A percentile compares a stretch with the other conserved stretches of the same genome.
phyloP scores from a whole-genome alignment of 2,113 vertebrate species.

The Delphinus delphis region DNA sequence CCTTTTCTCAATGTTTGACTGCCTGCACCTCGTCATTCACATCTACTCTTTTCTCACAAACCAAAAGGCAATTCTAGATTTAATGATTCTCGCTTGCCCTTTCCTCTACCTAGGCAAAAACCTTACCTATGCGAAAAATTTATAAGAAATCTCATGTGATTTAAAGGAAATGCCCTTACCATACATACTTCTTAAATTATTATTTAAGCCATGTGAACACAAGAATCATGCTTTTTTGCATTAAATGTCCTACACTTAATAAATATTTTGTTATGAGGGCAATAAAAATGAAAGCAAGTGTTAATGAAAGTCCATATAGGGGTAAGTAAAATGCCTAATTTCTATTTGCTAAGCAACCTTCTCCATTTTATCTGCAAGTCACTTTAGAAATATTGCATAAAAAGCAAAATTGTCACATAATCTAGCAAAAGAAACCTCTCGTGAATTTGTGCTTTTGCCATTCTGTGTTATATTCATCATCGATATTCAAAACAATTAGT shows the following conservation, averaged over 20 bases:
- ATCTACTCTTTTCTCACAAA: background rate
- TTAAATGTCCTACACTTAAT: background rate
- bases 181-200: background rate
- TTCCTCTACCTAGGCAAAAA: background rate
- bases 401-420: background rate
- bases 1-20: background rate
- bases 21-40: background rate
- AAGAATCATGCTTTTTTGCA: background rate
- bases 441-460: background rate
- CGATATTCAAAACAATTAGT: background rate
- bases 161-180: background rate
- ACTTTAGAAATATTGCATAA: background rate
- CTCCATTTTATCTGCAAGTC: constrained; percentile 12
- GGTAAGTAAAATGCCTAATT: background rate
- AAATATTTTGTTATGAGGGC: constrained; percentile 46
- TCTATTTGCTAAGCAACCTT: background rate
- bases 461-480: background rate
- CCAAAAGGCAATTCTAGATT: background rate
- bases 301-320: background rate
- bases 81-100: background rate
- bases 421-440: background rate
- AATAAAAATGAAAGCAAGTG: constrained; percentile 23
- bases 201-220: background rate
- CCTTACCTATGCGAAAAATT: background rate
- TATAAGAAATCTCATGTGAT: background rate